Base-by-base conservation (phyloP, 2,113 vertebrate genomes). In the Macrotus californicus region DNA sequence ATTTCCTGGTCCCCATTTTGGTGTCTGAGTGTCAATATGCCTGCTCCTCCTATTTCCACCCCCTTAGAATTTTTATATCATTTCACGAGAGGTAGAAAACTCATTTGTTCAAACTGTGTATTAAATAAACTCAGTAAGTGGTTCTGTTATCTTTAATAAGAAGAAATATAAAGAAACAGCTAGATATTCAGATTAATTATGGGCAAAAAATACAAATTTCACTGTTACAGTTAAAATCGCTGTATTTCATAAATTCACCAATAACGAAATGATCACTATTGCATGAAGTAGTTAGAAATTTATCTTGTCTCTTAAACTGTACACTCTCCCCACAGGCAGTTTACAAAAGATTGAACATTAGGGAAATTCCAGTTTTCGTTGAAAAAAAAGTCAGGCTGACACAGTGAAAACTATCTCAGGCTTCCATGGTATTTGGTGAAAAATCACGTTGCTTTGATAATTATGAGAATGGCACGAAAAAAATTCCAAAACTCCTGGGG, bases 341-440 rank as follows among this genome's bases (percentile, higher is more conserved):
- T 89, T 48, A 52, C 21, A 54, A 90, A 61, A 88, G 11, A 91
- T 24, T 22, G 26, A 72, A 91, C 21, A 26, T 7, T 31, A 84
- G 19, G n/a, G 5, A 72, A 31, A n/a, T 59, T 80, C 59, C 36
- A 29, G 8, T 31, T 90, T 76, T 85, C 36, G 88, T 0, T 56
- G 39, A 91, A 87, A 93, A 52, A 82, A 81, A 94, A 92, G 50
- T 67, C 39, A 96, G 11, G 50, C 39, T 70, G 7, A 83, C 70
- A 41, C 8, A 70, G 13, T 67, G 34, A 87, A 88, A 91, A 86
- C 12, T 43, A 77, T 67, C 46, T 93, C 77, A 64, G 48, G 52
- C 52, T 59, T 77, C 39, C 64, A 39, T 21, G 72, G 77, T 54
- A 95, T 96, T 76, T 79, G 14, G 5, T 83, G 36, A 73, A 93